Base-by-base conservation (phyloP, 2,888 invertebrate genomes). In the Tiliacea citrago region DNA sequence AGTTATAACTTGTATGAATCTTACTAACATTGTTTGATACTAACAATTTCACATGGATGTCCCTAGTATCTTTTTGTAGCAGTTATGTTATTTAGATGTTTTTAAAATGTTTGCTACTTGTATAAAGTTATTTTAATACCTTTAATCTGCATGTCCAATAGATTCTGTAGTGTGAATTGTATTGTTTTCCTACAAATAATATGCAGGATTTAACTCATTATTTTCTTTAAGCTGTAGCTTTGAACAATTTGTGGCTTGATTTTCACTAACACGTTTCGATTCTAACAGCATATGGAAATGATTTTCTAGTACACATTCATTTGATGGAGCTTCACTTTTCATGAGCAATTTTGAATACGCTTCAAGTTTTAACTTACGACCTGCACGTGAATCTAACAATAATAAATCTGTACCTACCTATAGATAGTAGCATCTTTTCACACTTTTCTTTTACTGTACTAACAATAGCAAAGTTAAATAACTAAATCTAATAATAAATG, bases 401-500 rank as follows among this genome's bases (percentile, higher is more conserved):
- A 58, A 82, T 61, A 57, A 49, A 68, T 60, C 45, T 76, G 35
- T 6, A 35, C 60, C 39, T 39, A 6, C 39, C 39, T 39, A 39
- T 39, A 4, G 5, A 39, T 39, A 39, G 39, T 35, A 65, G 29
- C 21, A 53, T 67, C 55, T 62, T 62, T 63, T n/a, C 16, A 51
- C 53, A 62, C 10, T 71, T 75, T 83, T 73, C 55, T 72, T 71
- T 69, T 68, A 51, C 29, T 55, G 3, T 16, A 63, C 61, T 77
- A 77, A 85, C 76, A 85, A 81, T 39, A 24, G 69, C 2, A 39
- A 73, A 58, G 71, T 65, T 79, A 60, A 75, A n/a, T n/a, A n/a
- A n/a, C n/a, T n/a, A n/a, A n/a, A n/a, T n/a, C 71, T 79, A 81
- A 89, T 84, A 89, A 90, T 87, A 75, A 79, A 80, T 73, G 63